phyloP scores from a whole-genome alignment of 2,113 vertebrate species.

The Zosterops lateralis region DNA sequence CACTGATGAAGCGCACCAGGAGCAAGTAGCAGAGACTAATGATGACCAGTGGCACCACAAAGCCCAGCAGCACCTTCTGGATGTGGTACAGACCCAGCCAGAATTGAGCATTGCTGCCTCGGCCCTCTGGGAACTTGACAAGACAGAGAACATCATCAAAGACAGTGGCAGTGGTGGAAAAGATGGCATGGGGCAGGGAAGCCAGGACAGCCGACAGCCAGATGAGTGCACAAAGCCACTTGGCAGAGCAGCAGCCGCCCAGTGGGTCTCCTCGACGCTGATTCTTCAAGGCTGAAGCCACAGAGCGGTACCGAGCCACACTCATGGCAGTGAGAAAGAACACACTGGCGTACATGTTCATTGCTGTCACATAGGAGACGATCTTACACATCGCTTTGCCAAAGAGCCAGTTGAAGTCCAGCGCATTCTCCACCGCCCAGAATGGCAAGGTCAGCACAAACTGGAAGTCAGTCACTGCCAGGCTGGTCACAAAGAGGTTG shows the following conservation, averaged over 20 bases:
- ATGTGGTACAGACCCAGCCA: slow-evolving; percentile 92
- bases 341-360: slow-evolving; percentile 99
- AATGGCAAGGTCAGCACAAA: slow-evolving; percentile 94
- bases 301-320: slow-evolving; percentile 86
- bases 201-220: slow-evolving; percentile 84
- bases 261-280: slow-evolving; percentile 39
- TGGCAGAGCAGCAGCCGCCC: slow-evolving; percentile 73
- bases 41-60: slow-evolving; percentile 82
- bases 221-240: slow-evolving; percentile 78
- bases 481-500: slow-evolving; percentile 91
- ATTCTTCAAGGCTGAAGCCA: slow-evolving; percentile 87
- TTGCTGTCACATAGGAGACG: slow-evolving; percentile 88
- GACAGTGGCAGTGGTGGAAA: slow-evolving; percentile 86
- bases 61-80: slow-evolving; percentile 92
- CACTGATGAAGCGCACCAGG: slow-evolving; percentile 85
- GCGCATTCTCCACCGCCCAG: slow-evolving; percentile 93
- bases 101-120: slow-evolving; percentile 80
- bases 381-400: slow-evolving; percentile 95
- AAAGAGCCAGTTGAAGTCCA: slow-evolving; percentile 94
- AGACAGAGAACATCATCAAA: slow-evolving; percentile 90
- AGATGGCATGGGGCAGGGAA: slow-evolving; percentile 88
- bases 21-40: slow-evolving; percentile 89
- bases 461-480: slow-evolving; percentile 94
- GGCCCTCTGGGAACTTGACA: slow-evolving; percentile 84
- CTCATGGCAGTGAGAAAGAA: slow-evolving; percentile 98